These are phyloP conservation scores for Caenorhabditis sinica DNA, from an alignment of 2,888 invertebrate species.

Conservation along the genomic window DNA sequence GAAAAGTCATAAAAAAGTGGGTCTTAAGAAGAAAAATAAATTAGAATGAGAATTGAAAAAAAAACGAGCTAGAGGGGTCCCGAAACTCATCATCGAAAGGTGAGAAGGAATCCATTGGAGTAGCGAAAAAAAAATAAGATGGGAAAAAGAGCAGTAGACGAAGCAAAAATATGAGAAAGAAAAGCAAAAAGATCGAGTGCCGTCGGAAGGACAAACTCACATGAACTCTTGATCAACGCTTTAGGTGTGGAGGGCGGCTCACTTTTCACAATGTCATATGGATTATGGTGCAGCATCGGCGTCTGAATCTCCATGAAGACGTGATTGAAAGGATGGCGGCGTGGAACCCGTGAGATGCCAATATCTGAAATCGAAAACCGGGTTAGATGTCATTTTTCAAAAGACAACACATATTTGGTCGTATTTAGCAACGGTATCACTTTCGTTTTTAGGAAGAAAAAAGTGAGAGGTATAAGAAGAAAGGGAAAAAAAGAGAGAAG, in stretches of 20 bases:
- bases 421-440: constrained; percentile 48
- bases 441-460: constrained; percentile 42
- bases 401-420: constrained; percentile 11
- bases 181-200: neutral
- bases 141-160: constrained; percentile 17
- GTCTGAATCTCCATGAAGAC: constrained; percentile 67
- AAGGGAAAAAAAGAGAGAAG: constrained; percentile 12
- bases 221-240: constrained; percentile 65
- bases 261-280: constrained; percentile 75
- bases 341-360: constrained; percentile 56
- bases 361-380: constrained; percentile 49
- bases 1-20: constrained; percentile 13
- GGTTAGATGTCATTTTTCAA: constrained; percentile 18
- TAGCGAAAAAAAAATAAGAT: constrained; percentile 17
- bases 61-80: neutral
- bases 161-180: neutral
- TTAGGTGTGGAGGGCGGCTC: constrained; percentile 70
- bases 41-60: constrained; percentile 6
- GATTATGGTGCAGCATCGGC: constrained; percentile 73
- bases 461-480: neutral
- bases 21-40: neutral
- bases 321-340: constrained; percentile 7
- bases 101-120: neutral
- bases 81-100: constrained; percentile 7
- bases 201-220: constrained; percentile 44